These are phyloP conservation scores for Distichodus sexfasciatus DNA, from an alignment of 2,797 vertebrate genomes.

Conservation along the genomic window DNA sequence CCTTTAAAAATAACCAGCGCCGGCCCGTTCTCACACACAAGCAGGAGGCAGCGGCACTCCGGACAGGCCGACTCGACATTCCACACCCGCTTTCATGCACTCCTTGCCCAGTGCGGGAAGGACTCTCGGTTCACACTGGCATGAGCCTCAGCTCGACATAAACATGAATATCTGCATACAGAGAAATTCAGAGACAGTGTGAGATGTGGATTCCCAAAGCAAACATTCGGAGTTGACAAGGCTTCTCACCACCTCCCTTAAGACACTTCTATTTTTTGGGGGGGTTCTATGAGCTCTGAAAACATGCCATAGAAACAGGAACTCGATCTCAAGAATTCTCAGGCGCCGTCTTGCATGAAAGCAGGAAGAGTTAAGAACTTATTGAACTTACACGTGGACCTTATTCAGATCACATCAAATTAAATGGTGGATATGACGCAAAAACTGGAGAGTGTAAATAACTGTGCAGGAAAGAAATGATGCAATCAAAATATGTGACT, in stretches of 20 bases:
- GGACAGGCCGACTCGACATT: slow-evolving; percentile 38
- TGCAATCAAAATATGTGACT: too few relatives aligned
- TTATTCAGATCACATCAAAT: too few relatives aligned
- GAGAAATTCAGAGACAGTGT: not conserved
- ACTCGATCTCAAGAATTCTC: too few relatives aligned
- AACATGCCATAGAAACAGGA: too few relatives aligned
- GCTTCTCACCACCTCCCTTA: not conserved
- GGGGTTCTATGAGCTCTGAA: too few relatives aligned
- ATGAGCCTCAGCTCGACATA: not conserved
- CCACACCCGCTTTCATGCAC: slow-evolving; percentile 34
- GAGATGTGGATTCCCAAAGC: not conserved
- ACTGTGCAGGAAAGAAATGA: too few relatives aligned
- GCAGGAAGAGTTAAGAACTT: too few relatives aligned
- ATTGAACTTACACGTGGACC: too few relatives aligned
- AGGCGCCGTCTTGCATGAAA: too few relatives aligned
- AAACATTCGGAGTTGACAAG: not conserved
- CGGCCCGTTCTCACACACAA: slow-evolving; percentile 21
- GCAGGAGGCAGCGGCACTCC: not conserved
- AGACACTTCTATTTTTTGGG: not conserved
- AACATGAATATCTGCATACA: not conserved
- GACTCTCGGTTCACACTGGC: not conserved
- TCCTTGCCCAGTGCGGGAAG: not conserved
- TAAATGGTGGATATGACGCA: too few relatives aligned
- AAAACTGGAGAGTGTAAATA: too few relatives aligned
- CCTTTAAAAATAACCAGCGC: slow-evolving; percentile 28